A percentile compares a stretch with the other conserved stretches of the same genome.
phyloP scores from a whole-genome alignment of 2,888 invertebrate genomes.

The Oligia strigilis region DNA sequence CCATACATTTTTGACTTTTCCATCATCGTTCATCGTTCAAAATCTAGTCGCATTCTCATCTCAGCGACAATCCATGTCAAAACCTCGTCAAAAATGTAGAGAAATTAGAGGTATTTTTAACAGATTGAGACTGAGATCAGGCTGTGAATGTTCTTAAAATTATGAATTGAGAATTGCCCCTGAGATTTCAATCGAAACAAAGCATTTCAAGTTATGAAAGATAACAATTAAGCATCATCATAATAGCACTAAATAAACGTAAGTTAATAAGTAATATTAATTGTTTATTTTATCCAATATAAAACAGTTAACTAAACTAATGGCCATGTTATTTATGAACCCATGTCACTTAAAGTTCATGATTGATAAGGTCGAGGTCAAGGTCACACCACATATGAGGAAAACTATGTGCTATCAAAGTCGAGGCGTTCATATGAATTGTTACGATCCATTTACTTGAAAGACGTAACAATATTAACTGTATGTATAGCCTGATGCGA shows the following conservation, averaged over 20 bases:
- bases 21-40: not conserved
- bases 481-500: not conserved
- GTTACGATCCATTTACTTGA: constrained; percentile 22
- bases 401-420: constrained; percentile 34
- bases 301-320: constrained; percentile 29
- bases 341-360: constrained; percentile 40
- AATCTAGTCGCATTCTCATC: too few species aligned
- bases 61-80: not conserved
- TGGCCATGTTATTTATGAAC: constrained; percentile 26
- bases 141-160: not conserved
- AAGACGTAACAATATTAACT: not conserved
- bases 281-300: constrained; percentile 11
- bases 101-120: not conserved
- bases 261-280: not conserved
- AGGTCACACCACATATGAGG: constrained; percentile 29
- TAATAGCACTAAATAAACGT: not conserved
- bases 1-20: not conserved
- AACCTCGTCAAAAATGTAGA: not conserved
- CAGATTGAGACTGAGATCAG: not conserved
- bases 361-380: constrained; percentile 22
- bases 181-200: not conserved
- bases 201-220: not conserved
- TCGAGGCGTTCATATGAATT: constrained; percentile 16
- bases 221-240: not conserved
- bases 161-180: not conserved